Conservation (phyloP, 2,113 vertebrate species). For the Ceyx cyanopectus region DNA sequence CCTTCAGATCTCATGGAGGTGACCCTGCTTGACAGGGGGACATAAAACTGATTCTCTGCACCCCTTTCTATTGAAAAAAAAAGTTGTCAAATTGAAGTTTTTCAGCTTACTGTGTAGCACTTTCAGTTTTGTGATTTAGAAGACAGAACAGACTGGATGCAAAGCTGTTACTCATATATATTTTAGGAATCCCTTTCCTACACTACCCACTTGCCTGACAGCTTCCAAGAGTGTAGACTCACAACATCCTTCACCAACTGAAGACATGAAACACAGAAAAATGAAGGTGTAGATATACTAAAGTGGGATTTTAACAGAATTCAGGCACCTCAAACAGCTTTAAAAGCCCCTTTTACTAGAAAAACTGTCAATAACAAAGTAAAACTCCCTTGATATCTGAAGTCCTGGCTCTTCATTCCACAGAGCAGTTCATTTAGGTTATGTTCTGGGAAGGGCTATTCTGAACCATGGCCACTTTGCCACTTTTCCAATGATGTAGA, state of each 20-base stretch:
- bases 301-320: not conserved
- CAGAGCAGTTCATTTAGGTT: not conserved
- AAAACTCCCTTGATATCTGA: not conserved
- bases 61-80: not conserved
- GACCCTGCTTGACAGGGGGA: not conserved
- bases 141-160: not conserved
- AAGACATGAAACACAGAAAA: not conserved
- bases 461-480: not conserved
- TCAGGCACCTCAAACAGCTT: not conserved
- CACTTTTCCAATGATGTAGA: not conserved
- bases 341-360: not conserved
- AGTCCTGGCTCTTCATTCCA: not conserved
- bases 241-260: rapidly evolving
- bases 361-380: too few relatives aligned
- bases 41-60: not conserved
- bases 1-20: not conserved
- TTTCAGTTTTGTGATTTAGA: not conserved
- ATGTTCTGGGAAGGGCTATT: not conserved
- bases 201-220: not conserved
- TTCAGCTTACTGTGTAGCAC: not conserved
- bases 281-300: not conserved
- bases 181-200: not conserved
- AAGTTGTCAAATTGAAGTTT: not conserved
- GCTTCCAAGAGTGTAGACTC: not conserved
- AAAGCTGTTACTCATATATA: not conserved